phyloP scores from a whole-genome alignment of 2,797 vertebrate genomes.

The Sciurus vulgaris region DNA sequence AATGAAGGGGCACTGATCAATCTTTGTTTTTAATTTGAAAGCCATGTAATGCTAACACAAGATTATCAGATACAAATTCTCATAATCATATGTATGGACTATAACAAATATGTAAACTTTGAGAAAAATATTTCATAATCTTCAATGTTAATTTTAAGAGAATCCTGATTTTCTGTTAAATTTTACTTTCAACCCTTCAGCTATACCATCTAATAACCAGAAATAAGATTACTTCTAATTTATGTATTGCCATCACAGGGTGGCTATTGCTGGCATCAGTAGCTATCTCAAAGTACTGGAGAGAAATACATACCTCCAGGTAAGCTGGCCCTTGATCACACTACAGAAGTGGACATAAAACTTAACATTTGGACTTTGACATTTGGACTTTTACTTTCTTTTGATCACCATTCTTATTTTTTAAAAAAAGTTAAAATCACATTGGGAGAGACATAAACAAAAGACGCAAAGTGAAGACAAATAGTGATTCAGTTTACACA shows the following conservation, averaged over 20 bases:
- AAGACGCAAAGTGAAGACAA: background rate
- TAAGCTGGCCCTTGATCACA: background rate
- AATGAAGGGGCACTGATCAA: background rate
- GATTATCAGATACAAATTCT: background rate
- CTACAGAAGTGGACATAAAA: background rate
- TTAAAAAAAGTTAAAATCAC: background rate
- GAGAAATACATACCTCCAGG: background rate
- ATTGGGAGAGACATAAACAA: conserved; percentile 8
- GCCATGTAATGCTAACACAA: background rate
- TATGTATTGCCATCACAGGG: background rate
- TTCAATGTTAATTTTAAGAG: conserved; percentile 22
- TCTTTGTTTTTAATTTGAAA: conserved; percentile 39
- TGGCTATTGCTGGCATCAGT: background rate
- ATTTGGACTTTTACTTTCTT: conserved; percentile 65
- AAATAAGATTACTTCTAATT: conserved; percentile 15
- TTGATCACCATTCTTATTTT: background rate
- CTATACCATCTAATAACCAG: background rate
- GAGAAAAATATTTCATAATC: conserved; percentile 37
- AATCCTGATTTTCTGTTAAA: background rate
- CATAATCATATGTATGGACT: background rate
- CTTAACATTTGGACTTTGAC: background rate
- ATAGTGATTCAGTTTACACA: background rate
- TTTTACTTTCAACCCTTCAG: background rate
- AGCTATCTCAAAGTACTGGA: background rate
- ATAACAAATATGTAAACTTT: background rate